Percentiles rank a stretch among this genome's conserved stretches.
These are phyloP conservation scores for Lacanobia wlatinum DNA, from an alignment of 2,888 invertebrate species.

Conservation along the genomic window DNA sequence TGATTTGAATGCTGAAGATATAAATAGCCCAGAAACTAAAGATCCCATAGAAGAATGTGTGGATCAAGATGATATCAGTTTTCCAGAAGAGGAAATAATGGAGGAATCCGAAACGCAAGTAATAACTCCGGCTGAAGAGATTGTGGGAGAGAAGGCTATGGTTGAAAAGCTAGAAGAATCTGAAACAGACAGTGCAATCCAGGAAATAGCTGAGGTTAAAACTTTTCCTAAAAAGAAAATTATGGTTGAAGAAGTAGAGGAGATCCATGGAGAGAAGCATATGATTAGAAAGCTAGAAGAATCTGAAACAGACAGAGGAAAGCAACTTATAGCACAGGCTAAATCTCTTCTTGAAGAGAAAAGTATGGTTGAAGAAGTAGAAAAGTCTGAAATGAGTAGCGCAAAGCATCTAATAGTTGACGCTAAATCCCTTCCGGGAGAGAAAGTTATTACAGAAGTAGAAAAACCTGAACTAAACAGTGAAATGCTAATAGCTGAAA, in stretches of 20 bases:
- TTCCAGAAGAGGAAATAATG: neutral
- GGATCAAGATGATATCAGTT: neutral
- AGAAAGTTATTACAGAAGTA: neutral
- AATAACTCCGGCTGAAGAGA: neutral
- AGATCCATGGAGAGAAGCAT: constrained; percentile 9
- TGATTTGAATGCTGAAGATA: neutral
- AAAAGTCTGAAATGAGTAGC: neutral
- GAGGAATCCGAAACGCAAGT: neutral
- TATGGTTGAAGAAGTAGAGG: neutral
- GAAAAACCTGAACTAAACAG: neutral
- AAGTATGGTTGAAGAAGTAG: neutral
- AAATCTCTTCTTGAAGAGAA: neutral
- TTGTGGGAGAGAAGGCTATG: constrained; percentile 10
- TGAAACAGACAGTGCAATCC: neutral
- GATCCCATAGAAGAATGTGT: neutral
- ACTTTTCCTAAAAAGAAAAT: neutral
- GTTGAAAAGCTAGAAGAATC: neutral
- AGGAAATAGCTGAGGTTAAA: neutral
- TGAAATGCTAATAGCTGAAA: neutral
- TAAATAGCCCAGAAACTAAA: constrained; percentile 18
- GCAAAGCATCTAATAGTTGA: neutral
- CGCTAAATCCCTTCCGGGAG: constrained; percentile 1
- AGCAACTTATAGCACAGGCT: neutral
- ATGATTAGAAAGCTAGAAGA: neutral
- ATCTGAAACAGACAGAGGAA: neutral